Percentiles rank a stretch among this genome's conserved stretches.
These are phyloP conservation scores for Anabas testudineus DNA, from an alignment of 2,797 vertebrate genomes.

Conservation along the genomic window DNA sequence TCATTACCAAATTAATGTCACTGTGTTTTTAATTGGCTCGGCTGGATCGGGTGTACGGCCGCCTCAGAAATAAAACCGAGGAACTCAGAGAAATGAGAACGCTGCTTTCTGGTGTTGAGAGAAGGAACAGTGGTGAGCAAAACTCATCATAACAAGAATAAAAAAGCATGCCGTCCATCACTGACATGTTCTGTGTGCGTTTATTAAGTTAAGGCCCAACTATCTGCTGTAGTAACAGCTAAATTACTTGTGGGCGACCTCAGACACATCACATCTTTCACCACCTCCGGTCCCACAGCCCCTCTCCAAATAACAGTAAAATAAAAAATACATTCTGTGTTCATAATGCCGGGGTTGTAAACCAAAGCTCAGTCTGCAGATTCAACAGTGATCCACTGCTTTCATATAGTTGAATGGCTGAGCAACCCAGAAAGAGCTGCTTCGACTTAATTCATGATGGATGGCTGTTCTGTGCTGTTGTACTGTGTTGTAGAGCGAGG, in stretches of 20 bases:
- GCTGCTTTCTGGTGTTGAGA: background rate
- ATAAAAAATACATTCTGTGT: constrained; percentile 14
- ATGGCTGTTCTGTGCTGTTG: constrained; percentile 40
- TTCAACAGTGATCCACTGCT: constrained; percentile 42
- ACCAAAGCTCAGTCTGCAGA: constrained; percentile 14
- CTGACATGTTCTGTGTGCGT: constrained; percentile 4
- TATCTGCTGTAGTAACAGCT: constrained; percentile 30
- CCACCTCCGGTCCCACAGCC: constrained; percentile 23
- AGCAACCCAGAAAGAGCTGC: constrained; percentile 19
- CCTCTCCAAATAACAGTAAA: constrained; percentile 37
- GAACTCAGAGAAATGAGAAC: constrained; percentile 12
- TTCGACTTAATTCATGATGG: constrained; percentile 30
- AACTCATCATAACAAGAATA: constrained; percentile 22
- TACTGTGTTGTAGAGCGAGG: constrained; percentile 54
- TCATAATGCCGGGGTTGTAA: constrained; percentile 8
- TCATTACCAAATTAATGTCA: constrained; percentile 2
- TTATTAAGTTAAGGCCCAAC: constrained; percentile 26
- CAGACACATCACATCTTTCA: constrained; percentile 15
- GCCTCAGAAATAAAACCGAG: too few species aligned
- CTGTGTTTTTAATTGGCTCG: background rate
- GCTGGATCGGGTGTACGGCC: background rate
- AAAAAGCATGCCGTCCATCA: constrained; percentile 20
- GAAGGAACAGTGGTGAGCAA: constrained; percentile 10
- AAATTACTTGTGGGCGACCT: constrained; percentile 17
- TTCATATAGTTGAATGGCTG: constrained; percentile 33